Evolutionary conservation across 2,113 vertebrate species (phyloP), one percentile per base, ranked within the genome.

Genomic region (Chaenogobius annularis): DNA sequence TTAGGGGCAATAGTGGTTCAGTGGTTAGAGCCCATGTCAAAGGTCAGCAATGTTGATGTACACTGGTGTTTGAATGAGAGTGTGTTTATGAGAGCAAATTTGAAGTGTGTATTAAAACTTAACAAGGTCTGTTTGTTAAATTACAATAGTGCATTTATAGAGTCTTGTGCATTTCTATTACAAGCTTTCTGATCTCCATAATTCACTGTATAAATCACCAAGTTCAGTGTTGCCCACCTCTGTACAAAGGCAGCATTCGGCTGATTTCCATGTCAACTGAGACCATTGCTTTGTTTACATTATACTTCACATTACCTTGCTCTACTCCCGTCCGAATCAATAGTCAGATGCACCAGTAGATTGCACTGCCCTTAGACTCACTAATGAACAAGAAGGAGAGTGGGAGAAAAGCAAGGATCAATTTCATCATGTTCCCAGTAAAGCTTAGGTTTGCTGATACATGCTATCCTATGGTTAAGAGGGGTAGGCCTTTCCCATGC

Each of bases 341-440:
- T 89, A 85, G 70, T 55, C 35, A 73, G 67, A 85, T 87, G 69
- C 73, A 83, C 68, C 74, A 76, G 81, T 82, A 81, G 80, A 83
- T 88, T 75, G 76, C 79, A 78, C 77, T 70, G 58, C 82, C 65
- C 80, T 72, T 77, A 69, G 69, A 54, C 75, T 61, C 75, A 75
- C 81, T 88, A 90, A 89, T 90, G 87, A 89, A 86, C 83, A 83
- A 81, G 86, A 54, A 56, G 55, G 74, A 74, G 69, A 72, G 50
- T 67, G 72, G 46, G 80, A 68, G 40, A 79, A 66, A 79, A 75
- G 54, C 62, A 31, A 43, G 64, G 74, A 90, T 92, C 87, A 88
- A 88, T 90, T 84, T 68, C 52, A 86, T 81, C 72, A 73, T 83
- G 73, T 83, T 86, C 71, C 66, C 72, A 69, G 71, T 70, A 75